Base-by-base conservation (phyloP, 2,888 invertebrate genomes). In the Caprella mutica region DNA sequence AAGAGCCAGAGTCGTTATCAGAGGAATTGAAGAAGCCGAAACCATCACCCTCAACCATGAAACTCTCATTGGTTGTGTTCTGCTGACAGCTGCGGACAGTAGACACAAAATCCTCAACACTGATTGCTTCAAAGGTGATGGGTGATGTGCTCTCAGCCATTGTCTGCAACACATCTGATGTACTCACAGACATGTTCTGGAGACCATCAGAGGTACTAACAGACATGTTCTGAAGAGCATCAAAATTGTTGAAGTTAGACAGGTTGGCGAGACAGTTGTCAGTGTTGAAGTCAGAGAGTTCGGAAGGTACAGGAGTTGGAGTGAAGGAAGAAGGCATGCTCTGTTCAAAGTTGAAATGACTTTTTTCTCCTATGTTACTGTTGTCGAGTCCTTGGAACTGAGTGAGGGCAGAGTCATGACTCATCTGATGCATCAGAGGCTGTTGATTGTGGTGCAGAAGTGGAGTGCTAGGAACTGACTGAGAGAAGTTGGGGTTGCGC, bases 301-400 rank as follows among this genome's bases (percentile, higher is more conserved):
- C 64, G 23, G 57, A 57, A 42, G 64, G 64, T 21, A 64, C 64
- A 17, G 64, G 64, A 12, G 64, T 64, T 17, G 64, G 64, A 35
- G 64, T 60, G 35, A 57, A 64, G 17, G 64, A 64, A 19, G 64
- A 52, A 9, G 57, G 54, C 40, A 55, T 55, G 26, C 35, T 38
- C 1, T 50, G 33, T 9, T 48, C 48, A 21, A 48, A 48, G 17
- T 23, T 48, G 30, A 48, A 48, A 30, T 48, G 48, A 1, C 30
- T 5, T 27, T 26, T 44, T 8, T 24, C 6, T 26, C 29, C 42
- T 12, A 46, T 29, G 42, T 19, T 23, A n/a, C 19, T 24, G 1
- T 38, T 14, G 5, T 39, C 30, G 27, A 55, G 46, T 23, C 35
- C 57, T 21, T 52, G 56, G 35, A 38, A 56, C 57, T 19, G 44